A percentile compares a stretch with the other conserved stretches of the same genome.
Conservation (phyloP, 1,140 invertebrate genomes). For the Lepeophtheirus salmonis region DNA sequence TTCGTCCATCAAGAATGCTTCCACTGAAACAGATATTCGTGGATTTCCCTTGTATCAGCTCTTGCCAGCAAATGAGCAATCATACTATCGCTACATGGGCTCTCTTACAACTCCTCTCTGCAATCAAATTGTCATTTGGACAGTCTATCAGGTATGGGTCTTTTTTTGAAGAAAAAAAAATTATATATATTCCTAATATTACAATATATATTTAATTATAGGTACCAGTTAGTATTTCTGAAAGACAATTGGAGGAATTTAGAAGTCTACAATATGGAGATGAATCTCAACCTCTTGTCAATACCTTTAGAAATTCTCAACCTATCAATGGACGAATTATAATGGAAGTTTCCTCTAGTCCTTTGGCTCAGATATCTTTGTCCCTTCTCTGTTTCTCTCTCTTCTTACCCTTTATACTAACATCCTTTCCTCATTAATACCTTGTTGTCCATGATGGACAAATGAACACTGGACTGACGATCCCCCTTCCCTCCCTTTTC, state of each 20-base stretch:
- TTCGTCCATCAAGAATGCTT: background rate
- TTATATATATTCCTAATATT: background rate
- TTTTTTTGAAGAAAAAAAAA: no score
- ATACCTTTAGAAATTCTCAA: slow-evolving; percentile 15
- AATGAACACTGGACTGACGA: no score
- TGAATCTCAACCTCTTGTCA: slow-evolving; percentile 27
- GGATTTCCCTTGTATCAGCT: slow-evolving; percentile 30
- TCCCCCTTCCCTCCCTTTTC: no score
- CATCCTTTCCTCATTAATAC: no score
- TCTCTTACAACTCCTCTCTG: slow-evolving; percentile 55
- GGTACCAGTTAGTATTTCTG: slow-evolving; percentile 5
- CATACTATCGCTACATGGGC: slow-evolving; percentile 46
- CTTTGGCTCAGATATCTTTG: no score
- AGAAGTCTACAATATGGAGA: slow-evolving; percentile 26
- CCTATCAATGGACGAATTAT: slow-evolving; percentile 21
- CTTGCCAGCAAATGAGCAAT: slow-evolving; percentile 33
- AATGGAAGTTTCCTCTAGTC: background rate
- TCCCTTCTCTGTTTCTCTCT: no score
- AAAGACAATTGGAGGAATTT: background rate
- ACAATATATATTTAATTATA: background rate
- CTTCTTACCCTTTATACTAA: no score
- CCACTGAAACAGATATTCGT: slow-evolving; percentile 19
- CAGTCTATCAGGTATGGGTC: slow-evolving; percentile 36
- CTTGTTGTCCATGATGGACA: no score
- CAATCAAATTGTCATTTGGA: slow-evolving; percentile 50